These are phyloP conservation scores for Eupithecia abbreviata DNA, from an alignment of 2,888 invertebrate species.

Conservation along the genomic window DNA sequence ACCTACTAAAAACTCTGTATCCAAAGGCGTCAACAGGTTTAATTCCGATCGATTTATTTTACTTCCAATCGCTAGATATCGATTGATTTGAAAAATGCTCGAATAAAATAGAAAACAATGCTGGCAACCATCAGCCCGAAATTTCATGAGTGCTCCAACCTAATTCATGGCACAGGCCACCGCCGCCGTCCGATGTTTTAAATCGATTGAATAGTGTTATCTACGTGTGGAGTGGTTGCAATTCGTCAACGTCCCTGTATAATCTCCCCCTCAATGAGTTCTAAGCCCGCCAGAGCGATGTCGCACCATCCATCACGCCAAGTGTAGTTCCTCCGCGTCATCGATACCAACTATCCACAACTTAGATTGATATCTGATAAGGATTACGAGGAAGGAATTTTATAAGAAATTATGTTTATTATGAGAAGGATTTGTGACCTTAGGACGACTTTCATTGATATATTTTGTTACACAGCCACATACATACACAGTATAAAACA, in stretches of 20 bases:
- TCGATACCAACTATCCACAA: slow-evolving; percentile 44
- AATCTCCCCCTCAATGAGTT: slow-evolving; percentile 79
- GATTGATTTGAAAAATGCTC: neutral
- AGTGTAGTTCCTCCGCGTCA: slow-evolving; percentile 64
- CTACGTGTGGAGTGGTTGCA: slow-evolving; percentile 71
- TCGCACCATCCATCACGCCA: slow-evolving; percentile 75
- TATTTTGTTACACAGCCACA: neutral
- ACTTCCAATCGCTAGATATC: neutral
- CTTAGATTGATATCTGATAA: slow-evolving; percentile 33
- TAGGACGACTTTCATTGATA: neutral
- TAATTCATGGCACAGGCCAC: slow-evolving; percentile 42
- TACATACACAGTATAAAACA: neutral
- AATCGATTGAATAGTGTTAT: slow-evolving; percentile 76
- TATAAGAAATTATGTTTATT: neutral
- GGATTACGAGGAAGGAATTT: slow-evolving; percentile 16
- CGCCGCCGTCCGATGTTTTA: slow-evolving; percentile 61
- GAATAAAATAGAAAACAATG: slow-evolving; percentile 2
- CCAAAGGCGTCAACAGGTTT: neutral
- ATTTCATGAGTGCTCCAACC: slow-evolving; percentile 27
- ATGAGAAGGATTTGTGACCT: neutral
- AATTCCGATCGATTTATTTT: neutral
- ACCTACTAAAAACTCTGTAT: neutral
- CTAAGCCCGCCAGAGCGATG: slow-evolving; percentile 72
- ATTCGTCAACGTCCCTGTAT: slow-evolving; percentile 80
- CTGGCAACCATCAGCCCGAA: neutral